Conservation (phyloP, 2,797 vertebrate species). For the Cheirogaleus major region DNA sequence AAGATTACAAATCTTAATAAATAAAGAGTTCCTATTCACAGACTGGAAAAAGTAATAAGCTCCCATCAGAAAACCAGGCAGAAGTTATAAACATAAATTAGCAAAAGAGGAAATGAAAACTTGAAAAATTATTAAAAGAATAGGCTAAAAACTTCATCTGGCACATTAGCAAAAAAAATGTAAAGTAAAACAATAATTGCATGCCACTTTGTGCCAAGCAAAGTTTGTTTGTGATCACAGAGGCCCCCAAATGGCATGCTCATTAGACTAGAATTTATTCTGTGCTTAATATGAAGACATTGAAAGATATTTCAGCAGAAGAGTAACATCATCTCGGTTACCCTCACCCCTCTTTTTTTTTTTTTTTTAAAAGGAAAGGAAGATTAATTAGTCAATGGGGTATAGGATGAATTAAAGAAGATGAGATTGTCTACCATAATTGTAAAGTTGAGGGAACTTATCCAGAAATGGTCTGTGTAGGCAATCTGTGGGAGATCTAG, state of each 20-base stretch:
- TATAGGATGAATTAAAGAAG: background rate
- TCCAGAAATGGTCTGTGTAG: background rate
- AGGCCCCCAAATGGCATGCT: background rate
- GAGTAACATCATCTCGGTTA: background rate
- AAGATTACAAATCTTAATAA: background rate
- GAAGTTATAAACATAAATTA: constrained; percentile 32
- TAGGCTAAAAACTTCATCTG: background rate
- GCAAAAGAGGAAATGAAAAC: constrained; percentile 32
- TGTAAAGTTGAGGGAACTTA: background rate
- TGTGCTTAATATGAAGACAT: background rate
- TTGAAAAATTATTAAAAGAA: constrained; percentile 9
- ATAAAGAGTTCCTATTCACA: background rate
- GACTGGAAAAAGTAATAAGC: background rate
- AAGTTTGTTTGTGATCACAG: background rate
- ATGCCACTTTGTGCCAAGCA: background rate
- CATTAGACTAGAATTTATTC: background rate
- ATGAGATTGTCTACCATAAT: background rate
- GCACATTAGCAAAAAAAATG: background rate
- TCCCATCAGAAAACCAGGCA: background rate
- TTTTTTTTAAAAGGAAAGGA: background rate
- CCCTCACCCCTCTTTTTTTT: background rate
- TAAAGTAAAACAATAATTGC: background rate
- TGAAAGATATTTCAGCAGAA: background rate
- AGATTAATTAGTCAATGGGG: background rate
- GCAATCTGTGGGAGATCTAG: background rate